phyloP scores from a whole-genome alignment of 2,888 invertebrate genomes.

The Volucella inanis region DNA sequence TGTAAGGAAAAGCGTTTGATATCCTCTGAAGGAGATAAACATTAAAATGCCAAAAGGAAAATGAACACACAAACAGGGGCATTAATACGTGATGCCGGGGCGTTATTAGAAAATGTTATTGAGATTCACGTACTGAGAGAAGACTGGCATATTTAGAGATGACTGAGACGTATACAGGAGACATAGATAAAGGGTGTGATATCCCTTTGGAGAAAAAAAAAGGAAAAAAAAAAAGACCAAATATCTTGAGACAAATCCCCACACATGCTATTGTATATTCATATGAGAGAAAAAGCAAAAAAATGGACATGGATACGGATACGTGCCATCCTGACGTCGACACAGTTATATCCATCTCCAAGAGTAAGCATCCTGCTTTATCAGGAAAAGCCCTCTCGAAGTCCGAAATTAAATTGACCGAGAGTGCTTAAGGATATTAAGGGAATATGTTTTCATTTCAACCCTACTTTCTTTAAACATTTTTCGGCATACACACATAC shows the following conservation, averaged over 20 bases:
- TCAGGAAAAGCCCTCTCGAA: slow-evolving; percentile 39
- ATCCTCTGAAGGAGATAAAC: slow-evolving; percentile 69
- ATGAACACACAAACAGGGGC: slow-evolving; percentile 70
- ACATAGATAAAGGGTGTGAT: slow-evolving; percentile 39
- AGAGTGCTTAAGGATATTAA: slow-evolving; percentile 75
- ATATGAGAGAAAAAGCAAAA: slow-evolving; percentile 19
- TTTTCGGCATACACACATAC: slow-evolving; percentile 7
- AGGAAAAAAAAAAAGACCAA: slow-evolving; percentile 5
- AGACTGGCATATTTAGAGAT: neutral
- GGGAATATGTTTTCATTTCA: slow-evolving; percentile 74
- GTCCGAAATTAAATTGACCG: slow-evolving; percentile 75
- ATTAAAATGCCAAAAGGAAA: slow-evolving; percentile 74
- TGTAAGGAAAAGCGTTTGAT: slow-evolving; percentile 61
- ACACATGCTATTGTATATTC: slow-evolving; percentile 21
- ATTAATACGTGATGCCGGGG: slow-evolving; percentile 70
- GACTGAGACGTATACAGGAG: slow-evolving; percentile 12
- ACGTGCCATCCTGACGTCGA: slow-evolving; percentile 58
- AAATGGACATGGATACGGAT: slow-evolving; percentile 51
- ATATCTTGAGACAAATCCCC: slow-evolving; percentile 56
- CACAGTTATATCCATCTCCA: slow-evolving; percentile 11
- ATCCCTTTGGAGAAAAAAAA: slow-evolving; percentile 39
- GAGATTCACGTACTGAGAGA: slow-evolving; percentile 51
- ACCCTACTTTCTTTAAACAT: slow-evolving; percentile 71
- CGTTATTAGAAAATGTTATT: slow-evolving; percentile 73
- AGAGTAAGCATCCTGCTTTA: slow-evolving; percentile 15